A percentile compares a stretch with the other conserved stretches of the same genome.
Conservation (phyloP, 2,113 vertebrate genomes). For the Camelus bactrianus region DNA sequence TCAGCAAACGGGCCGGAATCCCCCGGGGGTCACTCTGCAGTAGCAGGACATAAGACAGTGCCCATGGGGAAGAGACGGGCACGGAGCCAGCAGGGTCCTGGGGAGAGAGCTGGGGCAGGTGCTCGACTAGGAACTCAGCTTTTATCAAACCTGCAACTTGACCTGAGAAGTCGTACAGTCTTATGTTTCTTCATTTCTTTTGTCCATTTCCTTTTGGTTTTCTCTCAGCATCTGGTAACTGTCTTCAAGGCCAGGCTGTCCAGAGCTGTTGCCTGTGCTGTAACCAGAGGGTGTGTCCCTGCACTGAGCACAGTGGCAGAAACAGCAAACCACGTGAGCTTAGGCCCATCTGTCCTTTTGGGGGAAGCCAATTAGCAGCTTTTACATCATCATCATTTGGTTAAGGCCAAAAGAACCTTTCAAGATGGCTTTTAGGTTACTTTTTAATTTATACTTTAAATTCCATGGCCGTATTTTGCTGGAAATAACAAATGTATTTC, state of each 20-base stretch:
- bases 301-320: background rate
- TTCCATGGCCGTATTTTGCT: background rate
- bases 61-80: background rate
- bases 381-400: background rate
- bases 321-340: background rate
- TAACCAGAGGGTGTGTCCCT: background rate
- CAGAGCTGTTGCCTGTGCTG: background rate
- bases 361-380: background rate
- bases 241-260: background rate
- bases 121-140: background rate
- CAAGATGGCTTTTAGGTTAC: background rate
- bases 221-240: background rate
- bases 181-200: background rate
- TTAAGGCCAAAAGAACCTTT: background rate
- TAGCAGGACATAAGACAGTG: background rate
- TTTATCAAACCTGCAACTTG: background rate
- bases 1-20: background rate
- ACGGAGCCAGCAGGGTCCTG: background rate
- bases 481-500: background rate
- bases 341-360: background rate
- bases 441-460: conserved; percentile 26
- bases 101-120: background rate
- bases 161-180: background rate
- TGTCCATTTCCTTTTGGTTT: background rate
- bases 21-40: background rate